Conservation (phyloP, 2,888 invertebrate species). For the Andrena haemorrhoa region DNA sequence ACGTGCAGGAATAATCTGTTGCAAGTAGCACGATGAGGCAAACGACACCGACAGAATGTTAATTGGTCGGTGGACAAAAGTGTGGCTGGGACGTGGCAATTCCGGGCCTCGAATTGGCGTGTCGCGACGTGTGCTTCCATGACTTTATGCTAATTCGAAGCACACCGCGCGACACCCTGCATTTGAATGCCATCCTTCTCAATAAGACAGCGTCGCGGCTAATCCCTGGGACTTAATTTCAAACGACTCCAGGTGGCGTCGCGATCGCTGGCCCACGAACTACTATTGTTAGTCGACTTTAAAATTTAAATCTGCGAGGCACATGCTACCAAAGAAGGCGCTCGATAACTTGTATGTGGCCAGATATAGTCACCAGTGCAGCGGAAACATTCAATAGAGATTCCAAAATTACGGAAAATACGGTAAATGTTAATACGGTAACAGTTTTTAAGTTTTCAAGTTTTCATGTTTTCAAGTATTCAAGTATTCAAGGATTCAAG, state of each 20-base stretch:
- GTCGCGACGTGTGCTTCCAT: constrained; percentile 71
- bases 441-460: no score
- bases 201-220: constrained; percentile 45
- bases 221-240: constrained; percentile 34
- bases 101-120: constrained; percentile 69
- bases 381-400: no score
- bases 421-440: no score
- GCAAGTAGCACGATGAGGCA: constrained; percentile 54
- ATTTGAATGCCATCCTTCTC: constrained; percentile 70
- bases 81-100: constrained; percentile 62
- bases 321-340: background rate
- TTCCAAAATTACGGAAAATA: no score
- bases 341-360: background rate
- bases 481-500: no score
- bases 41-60: constrained; percentile 70
- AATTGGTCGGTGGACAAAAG: constrained; percentile 66
- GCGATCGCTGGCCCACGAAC: background rate
- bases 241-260: constrained; percentile 24
- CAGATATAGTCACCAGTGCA: no score
- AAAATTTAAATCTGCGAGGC: constrained; percentile 20
- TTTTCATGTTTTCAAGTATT: no score
- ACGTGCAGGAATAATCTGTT: constrained; percentile 57
- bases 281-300: constrained; percentile 30
- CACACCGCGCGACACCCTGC: constrained; percentile 57
- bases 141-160: constrained; percentile 75